These are phyloP conservation scores for Venusia cambrica DNA, from an alignment of 2,888 invertebrate species.

Conservation along the genomic window DNA sequence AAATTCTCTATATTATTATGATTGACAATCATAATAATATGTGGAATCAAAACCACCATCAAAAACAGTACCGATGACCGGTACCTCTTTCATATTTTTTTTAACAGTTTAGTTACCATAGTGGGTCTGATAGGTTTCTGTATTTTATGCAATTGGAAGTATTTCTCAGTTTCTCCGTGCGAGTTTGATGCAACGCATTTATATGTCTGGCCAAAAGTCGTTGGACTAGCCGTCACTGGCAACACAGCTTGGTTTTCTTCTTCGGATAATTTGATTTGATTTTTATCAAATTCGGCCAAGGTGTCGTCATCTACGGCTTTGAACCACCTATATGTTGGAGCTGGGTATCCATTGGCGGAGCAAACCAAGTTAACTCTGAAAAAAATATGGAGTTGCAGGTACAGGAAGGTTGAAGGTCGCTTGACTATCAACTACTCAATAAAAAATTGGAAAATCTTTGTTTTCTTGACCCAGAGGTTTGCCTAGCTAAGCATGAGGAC, in stretches of 20 bases:
- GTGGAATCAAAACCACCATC: too few relatives aligned
- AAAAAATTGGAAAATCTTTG: too few relatives aligned
- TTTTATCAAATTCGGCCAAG: constrained; percentile 45
- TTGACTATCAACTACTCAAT: neutral
- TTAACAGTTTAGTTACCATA: constrained; percentile 47
- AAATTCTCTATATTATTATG: too few relatives aligned
- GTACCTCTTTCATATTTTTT: too few relatives aligned
- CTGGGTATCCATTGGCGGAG: constrained; percentile 50
- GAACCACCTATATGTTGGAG: constrained; percentile 57
- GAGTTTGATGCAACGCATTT: constrained; percentile 54
- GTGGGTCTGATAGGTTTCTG: constrained; percentile 45
- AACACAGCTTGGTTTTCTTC: constrained; percentile 43
- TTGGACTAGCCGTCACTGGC: constrained; percentile 40
- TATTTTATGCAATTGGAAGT: constrained; percentile 42
- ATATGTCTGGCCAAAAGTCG: constrained; percentile 46
- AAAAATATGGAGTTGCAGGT: constrained; percentile 22
- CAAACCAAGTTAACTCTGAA: constrained; percentile 57
- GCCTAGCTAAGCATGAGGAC: too few relatives aligned
- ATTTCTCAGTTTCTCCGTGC: constrained; percentile 44
- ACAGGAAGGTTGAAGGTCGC: neutral
- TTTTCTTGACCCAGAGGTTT: too few relatives aligned
- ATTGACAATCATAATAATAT: too few relatives aligned
- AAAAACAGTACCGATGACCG: too few relatives aligned
- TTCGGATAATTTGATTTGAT: constrained; percentile 42
- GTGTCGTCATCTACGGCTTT: constrained; percentile 42